These are phyloP conservation scores for Rhadina sibilatrix DNA, from an alignment of 2,113 vertebrate genomes.

Conservation along the genomic window DNA sequence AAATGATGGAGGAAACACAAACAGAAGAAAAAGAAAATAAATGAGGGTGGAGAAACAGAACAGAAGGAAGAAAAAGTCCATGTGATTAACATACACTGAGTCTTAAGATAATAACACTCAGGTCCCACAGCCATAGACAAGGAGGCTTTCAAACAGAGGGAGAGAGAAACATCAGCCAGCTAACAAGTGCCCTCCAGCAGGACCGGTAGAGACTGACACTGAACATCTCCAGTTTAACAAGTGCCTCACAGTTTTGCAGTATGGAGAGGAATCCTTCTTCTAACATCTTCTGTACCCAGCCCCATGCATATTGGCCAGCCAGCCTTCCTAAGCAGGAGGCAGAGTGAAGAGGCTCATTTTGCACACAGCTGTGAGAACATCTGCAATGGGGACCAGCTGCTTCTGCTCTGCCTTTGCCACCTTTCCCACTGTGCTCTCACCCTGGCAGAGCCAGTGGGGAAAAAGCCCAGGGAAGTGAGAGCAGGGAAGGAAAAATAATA, in stretches of 20 bases:
- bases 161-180: neutral
- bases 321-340: neutral
- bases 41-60: neutral
- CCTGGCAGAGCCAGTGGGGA: neutral
- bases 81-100: constrained; percentile 26
- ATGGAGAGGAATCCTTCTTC: neutral
- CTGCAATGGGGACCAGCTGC: rapidly evolving
- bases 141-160: neutral
- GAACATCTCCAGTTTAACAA: neutral
- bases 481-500: neutral
- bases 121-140: neutral
- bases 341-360: neutral
- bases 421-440: neutral
- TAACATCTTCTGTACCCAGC: neutral
- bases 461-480: neutral
- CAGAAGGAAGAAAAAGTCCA: neutral
- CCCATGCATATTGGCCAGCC: rapidly evolving
- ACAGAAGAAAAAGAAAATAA: neutral
- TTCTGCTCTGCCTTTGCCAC: neutral
- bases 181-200: neutral
- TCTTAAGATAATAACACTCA: neutral
- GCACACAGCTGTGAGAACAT: neutral
- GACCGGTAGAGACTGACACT: neutral
- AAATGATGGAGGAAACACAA: neutral
- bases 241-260: neutral